phyloP scores from a whole-genome alignment of 92 coral and sea anemone species.

The Galaxea fascicularis region DNA sequence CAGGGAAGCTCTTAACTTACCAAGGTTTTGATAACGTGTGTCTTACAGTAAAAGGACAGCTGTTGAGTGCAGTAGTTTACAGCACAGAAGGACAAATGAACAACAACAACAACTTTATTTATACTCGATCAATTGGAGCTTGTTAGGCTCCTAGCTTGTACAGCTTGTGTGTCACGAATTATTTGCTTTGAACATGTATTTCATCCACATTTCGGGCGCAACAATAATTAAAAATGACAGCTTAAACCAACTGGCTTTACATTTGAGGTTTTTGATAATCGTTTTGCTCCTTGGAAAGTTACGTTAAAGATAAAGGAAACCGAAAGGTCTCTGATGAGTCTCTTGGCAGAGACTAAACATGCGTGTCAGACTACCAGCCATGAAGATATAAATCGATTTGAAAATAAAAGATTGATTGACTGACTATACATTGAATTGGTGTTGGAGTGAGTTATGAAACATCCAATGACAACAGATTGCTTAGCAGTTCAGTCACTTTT shows the following conservation, averaged over 20 bases:
- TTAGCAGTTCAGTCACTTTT: neutral
- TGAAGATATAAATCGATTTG: neutral
- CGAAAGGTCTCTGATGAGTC: constrained; percentile 19
- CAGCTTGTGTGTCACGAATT: no score
- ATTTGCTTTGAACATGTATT: neutral
- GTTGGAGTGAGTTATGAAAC: neutral
- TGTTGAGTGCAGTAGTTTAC: neutral
- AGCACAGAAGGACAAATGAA: neutral
- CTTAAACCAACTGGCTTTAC: neutral
- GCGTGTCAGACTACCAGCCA: constrained; percentile 19
- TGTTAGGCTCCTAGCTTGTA: no score
- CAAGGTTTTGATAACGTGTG: neutral
- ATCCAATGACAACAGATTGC: neutral
- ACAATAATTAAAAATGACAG: neutral
- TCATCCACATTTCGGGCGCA: neutral
- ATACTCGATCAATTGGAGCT: no score
- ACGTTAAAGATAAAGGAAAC: no score
- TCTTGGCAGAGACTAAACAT: constrained; percentile 13
- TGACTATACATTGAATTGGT: neutral
- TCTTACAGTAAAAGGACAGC: neutral
- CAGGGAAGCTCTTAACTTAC: neutral
- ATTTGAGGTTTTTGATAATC: neutral
- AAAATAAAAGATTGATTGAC: neutral
- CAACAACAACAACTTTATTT: no score
- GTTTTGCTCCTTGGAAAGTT: neutral